Evolutionary conservation across 2,797 vertebrate genomes (phyloP), one percentile per base, ranked within the genome.

Genomic region (Poeciliopsis turneri): DNA sequence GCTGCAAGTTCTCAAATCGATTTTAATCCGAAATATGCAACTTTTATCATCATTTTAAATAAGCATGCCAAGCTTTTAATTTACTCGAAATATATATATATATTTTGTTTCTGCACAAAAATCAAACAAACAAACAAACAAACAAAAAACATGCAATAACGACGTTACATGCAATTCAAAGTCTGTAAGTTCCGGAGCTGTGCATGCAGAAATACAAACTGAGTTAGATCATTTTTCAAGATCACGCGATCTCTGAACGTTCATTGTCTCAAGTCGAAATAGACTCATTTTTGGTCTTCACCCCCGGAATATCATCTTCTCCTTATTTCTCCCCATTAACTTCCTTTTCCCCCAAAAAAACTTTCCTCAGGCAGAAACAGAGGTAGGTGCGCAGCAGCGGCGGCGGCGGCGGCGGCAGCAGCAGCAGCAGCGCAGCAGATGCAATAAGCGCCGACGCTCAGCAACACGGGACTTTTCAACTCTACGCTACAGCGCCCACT

Each of bases 401-500:
- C 86, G 83, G 81, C 0, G 84, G 81, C 86, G 83, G 81, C 86
- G 84, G 81, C 78, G 70, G 66, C 66, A 77, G 45, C 75, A 73
- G 87, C 75, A 73, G 87, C 84, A n/a, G 66, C 66, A 45, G 66
- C 39, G 75, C n/a, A 43, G 80, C 79, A 77, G 33, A 28, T 49
- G 57, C 36, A 68, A 68, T 68, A 80, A 69, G 85, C 74, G 82
- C 78, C 86, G 86, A 69, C 49, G 80, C 82, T 75, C 85, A 18
- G 81, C 85, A 85, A 85, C 84, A 64, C 45, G 81, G 77, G 83
- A 77, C 41, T 45, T 79, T 84, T 85, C 72, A 82, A 83, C 78
- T 75, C 77, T 86, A 91, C 93, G 76, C 93, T 91, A 95, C 93
- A 96, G 96, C 96, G 96, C 96, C 96, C 96, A 95, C 96, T 96